phyloP scores from a whole-genome alignment of 2,797 vertebrate genomes.

The Vespertilio murinus region DNA sequence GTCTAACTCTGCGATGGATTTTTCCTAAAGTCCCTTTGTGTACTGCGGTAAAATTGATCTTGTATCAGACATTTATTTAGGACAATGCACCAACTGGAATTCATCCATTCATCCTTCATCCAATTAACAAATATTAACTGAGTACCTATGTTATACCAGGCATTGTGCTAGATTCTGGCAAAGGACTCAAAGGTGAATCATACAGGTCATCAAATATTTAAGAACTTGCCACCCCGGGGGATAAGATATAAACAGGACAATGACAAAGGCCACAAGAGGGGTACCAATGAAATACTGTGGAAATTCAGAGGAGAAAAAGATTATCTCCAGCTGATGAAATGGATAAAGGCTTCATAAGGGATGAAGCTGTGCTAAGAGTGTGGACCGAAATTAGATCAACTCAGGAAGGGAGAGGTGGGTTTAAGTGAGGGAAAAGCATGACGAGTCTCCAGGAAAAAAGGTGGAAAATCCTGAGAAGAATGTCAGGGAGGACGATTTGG shows the following conservation, averaged over 20 bases:
- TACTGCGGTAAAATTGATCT: not conserved
- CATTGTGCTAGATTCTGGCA: conserved; percentile 18
- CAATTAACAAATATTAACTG: conserved; percentile 20
- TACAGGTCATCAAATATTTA: not conserved
- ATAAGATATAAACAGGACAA: not conserved
- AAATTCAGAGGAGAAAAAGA: conserved; percentile 3
- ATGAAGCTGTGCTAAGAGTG: not conserved
- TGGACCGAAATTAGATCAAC: not conserved
- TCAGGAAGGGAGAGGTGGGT: not conserved
- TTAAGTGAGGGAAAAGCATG: not conserved
- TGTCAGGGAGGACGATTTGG: not conserved
- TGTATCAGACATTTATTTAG: not conserved
- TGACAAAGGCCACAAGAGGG: not conserved
- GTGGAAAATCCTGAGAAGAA: not conserved
- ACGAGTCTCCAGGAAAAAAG: not conserved
- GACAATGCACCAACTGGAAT: conserved; percentile 11
- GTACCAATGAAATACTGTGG: not conserved
- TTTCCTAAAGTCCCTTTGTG: conserved; percentile 34
- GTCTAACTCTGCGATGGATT: not conserved
- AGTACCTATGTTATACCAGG: not conserved
- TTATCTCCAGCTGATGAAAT: conserved; percentile 36
- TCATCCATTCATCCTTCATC: not conserved
- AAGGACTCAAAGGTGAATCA: conserved; percentile 22
- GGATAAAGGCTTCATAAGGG: not conserved
- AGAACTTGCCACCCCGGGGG: not conserved